Evolutionary conservation across 2,888 invertebrate genomes (phyloP), one percentile per base, ranked within the genome.

Genomic region (Adelphocoris suturalis): DNA sequence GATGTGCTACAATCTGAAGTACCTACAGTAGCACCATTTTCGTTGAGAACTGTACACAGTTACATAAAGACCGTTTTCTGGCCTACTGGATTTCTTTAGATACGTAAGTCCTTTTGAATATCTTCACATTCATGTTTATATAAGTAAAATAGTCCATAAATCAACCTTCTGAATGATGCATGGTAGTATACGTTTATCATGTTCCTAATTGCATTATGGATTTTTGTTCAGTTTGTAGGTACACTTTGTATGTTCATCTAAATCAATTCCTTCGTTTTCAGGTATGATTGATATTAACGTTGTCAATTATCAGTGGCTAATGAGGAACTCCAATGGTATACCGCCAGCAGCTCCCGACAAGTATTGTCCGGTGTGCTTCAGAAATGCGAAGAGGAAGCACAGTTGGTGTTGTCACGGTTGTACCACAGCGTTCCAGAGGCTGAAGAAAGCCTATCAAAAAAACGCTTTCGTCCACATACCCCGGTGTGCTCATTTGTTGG

Each of bases 301-400:
- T 52, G 16, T 52, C 52, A 52, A 52, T 52, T 14, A 16, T 52
- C 52, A 52, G 1, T 52, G 52, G 52, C 16, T 52, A 37, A 37
- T 37, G 37, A 37, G 37, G 37, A 37, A 37, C 11, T 52, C 52
- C 52, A 16, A 52, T 52, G 13, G 14, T 1, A 52, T 52, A 61
- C 61, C 61, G 14, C 61, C 61, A 9, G 1, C 16, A n/a, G n/a
- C 61, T 14, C 61, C 19, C 9, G 19, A 16, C 3, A 19, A 61
- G n/a, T n/a, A n/a, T 61, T 61, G 61, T n/a, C 61, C 61, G n/a
- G 61, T 61, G 16, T 61, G 61, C 61, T 61, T 61, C n/a, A 61
- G 19, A 61, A 61, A 61, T 19, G 16, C 3, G 0, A 61, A 19
- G 61, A 61, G 19, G 19, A 16, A 19, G 19, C n/a, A 9, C n/a